Evolutionary conservation across 1,140 invertebrate genomes (phyloP).

Genomic region (Cataglyphis hispanica): DNA sequence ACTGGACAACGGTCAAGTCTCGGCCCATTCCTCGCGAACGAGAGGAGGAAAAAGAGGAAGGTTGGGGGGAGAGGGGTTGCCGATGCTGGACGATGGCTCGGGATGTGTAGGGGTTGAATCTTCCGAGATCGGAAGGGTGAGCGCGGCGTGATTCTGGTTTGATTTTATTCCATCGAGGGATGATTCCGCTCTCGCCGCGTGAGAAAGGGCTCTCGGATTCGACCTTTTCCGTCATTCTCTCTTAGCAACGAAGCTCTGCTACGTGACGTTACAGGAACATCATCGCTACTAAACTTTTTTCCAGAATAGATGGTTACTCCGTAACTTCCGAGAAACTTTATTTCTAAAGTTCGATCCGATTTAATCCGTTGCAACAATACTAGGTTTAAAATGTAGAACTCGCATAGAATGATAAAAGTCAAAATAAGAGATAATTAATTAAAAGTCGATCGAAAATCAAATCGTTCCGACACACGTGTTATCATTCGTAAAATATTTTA

Average conservation of each 20-base stretch:
- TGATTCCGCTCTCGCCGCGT: conserved; percentile 79
- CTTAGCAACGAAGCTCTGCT: conserved; percentile 17
- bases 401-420: background rate
- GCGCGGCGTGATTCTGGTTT: conserved; percentile 84
- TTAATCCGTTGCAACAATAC: conserved; percentile 7
- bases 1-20: conserved; percentile 86
- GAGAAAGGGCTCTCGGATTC: conserved; percentile 85
- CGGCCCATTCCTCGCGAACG: conserved; percentile 64
- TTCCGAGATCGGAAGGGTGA: conserved; percentile 84
- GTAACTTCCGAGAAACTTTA: background rate
- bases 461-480: background rate
- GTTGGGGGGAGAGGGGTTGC: conserved; percentile 7
- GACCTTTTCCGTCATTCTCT: conserved; percentile 76
- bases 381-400: background rate
- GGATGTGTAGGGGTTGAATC: conserved; percentile 80
- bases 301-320: background rate
- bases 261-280: conserved; percentile 11
- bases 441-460: background rate
- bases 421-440: background rate
- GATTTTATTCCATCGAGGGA: conserved; percentile 79
- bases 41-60: conserved; percentile 38
- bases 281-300: conserved; percentile 4
- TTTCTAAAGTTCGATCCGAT: background rate
- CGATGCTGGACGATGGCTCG: conserved; percentile 57
- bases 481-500: conserved; percentile 11